These are phyloP conservation scores for Phalanger gymnotis DNA, from an alignment of 2,797 vertebrate species.

Conservation along the genomic window DNA sequence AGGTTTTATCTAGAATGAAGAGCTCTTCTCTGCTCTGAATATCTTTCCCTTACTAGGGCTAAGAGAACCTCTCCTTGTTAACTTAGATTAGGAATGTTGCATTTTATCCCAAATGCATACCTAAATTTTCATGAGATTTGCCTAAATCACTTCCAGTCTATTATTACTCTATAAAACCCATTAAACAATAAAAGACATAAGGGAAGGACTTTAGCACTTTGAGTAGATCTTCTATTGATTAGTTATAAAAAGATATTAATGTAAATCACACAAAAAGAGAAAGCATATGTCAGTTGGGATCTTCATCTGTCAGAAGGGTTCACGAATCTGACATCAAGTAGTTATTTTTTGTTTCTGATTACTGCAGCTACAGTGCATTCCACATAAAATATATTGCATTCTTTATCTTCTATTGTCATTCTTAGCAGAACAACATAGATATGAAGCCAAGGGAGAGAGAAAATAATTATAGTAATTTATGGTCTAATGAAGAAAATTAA, in stretches of 20 bases:
- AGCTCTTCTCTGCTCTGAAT: background rate
- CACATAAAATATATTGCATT: constrained; percentile 4
- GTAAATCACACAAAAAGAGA: background rate
- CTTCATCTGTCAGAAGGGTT: background rate
- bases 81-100: background rate
- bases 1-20: background rate
- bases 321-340: background rate
- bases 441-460: constrained; percentile 4
- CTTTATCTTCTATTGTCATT: background rate
- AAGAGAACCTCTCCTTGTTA: background rate
- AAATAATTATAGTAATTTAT: constrained; percentile 18
- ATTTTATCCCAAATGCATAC: background rate
- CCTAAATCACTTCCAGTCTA: background rate
- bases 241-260: background rate
- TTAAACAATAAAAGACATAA: background rate
- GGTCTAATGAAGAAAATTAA: constrained; percentile 25
- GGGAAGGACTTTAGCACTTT: background rate
- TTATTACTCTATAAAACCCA: background rate
- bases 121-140: background rate
- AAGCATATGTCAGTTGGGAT: background rate
- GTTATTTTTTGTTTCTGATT: background rate
- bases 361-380: background rate
- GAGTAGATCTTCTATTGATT: background rate
- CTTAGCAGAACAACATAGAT: constrained; percentile 1
- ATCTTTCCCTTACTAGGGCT: background rate